Evolutionary conservation across 2,113 vertebrate species (phyloP), one percentile per base, ranked within the genome.

Genomic region (Oncorhynchus clarkii): DNA sequence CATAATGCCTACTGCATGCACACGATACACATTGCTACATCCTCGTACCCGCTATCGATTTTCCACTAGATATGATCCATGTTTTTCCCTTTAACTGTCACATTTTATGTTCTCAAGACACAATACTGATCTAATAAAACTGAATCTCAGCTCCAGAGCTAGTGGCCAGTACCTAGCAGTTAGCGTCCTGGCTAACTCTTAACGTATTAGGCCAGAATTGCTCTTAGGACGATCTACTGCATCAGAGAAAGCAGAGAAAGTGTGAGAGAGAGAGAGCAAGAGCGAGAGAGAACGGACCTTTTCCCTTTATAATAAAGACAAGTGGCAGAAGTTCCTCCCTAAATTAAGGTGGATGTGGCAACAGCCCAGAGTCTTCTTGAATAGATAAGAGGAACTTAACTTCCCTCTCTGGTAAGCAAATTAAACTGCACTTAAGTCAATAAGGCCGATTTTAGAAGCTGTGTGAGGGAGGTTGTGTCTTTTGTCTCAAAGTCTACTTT

Each of bases 61-160:
- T 85, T 72, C n/a, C 14, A 20, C 59, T 3, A 69, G 73, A 86
- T 74, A 68, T 88, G 88, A 89, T 86, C 86, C 83, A 90, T 89
- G 86, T 84, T 82, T 90, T 88, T 86, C 85, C 82, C 89, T 90
- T 87, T 89, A 76, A 85, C 85, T 88, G 91, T 89, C 89, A 87
- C 73, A 86, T 88, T 90, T 91, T 89, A 90, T 89, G 88, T 89
- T 73, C 80, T 13, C 74, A 79, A 79, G 80, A 85, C 88, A 82
- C 85, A 87, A 85, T 85, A 78, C 77, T 60, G 85, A 84, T 85
- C 86, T 84, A 90, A 89, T 89, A 89, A 87, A 79, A 78, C 70
- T 67, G 74, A 24, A 68, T 73, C 76, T 78, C 71, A 29, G 73
- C 82, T 81, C 76, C 84, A 71, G 39, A 45, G 39, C 39, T 45